A percentile compares a stretch with the other conserved stretches of the same genome.
Evolutionary conservation across 1,140 invertebrate genomes (phyloP).

Genomic region (Drosophila persimilis): DNA sequence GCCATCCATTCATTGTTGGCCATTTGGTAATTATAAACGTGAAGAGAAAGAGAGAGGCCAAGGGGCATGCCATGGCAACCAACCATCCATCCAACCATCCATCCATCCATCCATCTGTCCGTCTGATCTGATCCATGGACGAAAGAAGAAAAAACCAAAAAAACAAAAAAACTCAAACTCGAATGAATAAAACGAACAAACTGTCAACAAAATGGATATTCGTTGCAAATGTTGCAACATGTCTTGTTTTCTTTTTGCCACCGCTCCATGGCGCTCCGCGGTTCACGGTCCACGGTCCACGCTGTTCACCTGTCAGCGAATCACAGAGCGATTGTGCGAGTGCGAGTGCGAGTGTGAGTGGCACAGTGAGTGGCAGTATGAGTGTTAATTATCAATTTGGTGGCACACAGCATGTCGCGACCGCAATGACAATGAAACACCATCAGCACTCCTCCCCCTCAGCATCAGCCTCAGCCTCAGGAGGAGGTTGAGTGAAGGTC

Average conservation of each 20-base stretch:
- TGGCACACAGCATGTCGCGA: conserved; percentile 75
- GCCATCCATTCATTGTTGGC: conserved; percentile 58
- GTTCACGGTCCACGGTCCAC: neutral
- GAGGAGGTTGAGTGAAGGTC: neutral
- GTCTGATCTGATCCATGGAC: conserved; percentile 8
- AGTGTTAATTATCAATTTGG: conserved; percentile 77
- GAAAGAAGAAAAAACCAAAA: neutral
- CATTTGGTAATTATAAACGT: conserved; percentile 80
- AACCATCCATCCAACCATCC: neutral
- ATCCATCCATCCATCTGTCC: neutral
- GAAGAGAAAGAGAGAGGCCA: conserved; percentile 1
- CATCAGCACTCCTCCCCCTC: conserved; percentile 38
- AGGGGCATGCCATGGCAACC: conserved; percentile 52
- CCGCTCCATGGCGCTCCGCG: neutral
- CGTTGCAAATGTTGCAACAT: conserved; percentile 51
- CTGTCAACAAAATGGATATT: conserved; percentile 77
- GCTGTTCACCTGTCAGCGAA: conserved; percentile 55
- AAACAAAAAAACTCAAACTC: conserved; percentile 3
- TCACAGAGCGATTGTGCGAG: conserved; percentile 4
- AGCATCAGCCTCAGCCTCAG: too few relatives aligned
- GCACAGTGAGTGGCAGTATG: conserved; percentile 19
- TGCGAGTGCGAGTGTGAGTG: neutral
- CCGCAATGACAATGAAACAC: conserved; percentile 76
- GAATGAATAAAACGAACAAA: conserved; percentile 42
- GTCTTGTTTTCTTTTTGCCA: conserved; percentile 37